Evolutionary conservation across 2,888 invertebrate genomes (phyloP).

Genomic region (Cactoblastis cactorum): DNA sequence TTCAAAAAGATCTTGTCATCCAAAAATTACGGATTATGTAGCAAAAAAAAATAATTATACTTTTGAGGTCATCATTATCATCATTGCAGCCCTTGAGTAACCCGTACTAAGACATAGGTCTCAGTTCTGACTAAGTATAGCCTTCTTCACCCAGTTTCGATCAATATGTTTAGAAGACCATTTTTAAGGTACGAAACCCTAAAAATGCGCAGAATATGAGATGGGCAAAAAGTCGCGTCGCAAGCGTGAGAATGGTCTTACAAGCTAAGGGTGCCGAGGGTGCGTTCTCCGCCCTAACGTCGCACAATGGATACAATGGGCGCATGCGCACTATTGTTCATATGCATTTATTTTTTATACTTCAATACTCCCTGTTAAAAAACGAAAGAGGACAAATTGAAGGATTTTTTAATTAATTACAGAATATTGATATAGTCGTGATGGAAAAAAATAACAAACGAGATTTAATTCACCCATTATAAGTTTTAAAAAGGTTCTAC

Average conservation of each 20-base stretch:
- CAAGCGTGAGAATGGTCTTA: conserved; percentile 25
- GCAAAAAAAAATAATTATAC: too few relatives aligned
- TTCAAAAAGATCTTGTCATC: too few relatives aligned
- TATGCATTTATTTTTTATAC: conserved; percentile 2
- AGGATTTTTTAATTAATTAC: background rate
- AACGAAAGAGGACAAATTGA: conserved; percentile 4
- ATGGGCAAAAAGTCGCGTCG: conserved; percentile 6
- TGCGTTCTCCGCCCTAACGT: conserved; percentile 16
- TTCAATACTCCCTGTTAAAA: conserved; percentile 1
- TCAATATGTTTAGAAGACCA: too few relatives aligned
- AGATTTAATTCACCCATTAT: background rate
- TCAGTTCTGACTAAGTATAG: too few relatives aligned
- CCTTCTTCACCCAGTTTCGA: too few relatives aligned
- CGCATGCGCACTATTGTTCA: conserved; percentile 17
- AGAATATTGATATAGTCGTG: background rate
- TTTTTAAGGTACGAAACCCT: too few relatives aligned
- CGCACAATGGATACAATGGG: conserved; percentile 19
- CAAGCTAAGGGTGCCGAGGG: conserved; percentile 10
- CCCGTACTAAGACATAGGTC: too few relatives aligned
- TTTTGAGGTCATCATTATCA: too few relatives aligned
- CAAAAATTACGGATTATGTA: too few relatives aligned
- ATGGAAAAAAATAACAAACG: background rate
- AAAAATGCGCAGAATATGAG: background rate
- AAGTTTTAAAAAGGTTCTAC: too few relatives aligned
- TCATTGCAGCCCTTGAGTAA: too few relatives aligned